Percentiles rank a stretch among this genome's conserved stretches.
These are phyloP conservation scores for Heloderma charlesbogerti DNA, from an alignment of 2,113 vertebrate genomes.

Conservation along the genomic window DNA sequence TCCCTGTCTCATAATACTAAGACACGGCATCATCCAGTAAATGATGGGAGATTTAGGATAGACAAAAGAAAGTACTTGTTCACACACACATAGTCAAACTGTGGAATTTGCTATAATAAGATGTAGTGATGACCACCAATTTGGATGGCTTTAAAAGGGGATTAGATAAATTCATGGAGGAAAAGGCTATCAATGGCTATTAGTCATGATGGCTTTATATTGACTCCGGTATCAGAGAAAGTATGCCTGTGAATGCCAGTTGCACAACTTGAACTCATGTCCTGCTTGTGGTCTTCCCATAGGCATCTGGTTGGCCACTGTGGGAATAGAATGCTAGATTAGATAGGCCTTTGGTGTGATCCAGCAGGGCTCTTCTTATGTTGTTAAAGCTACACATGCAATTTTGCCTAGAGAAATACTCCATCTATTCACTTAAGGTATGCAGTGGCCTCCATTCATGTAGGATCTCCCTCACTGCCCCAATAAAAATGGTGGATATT, in stretches of 20 bases:
- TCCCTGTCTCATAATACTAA: too few relatives aligned
- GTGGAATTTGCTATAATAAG: too few relatives aligned
- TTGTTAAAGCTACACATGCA: neutral
- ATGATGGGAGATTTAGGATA: too few relatives aligned
- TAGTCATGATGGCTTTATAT: too few relatives aligned
- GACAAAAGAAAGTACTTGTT: too few relatives aligned
- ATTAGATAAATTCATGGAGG: too few relatives aligned
- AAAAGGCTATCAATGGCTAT: too few relatives aligned
- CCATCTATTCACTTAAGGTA: neutral
- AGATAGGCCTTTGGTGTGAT: neutral
- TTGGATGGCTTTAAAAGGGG: too few relatives aligned
- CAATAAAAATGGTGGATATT: neutral
- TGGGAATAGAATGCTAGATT: neutral
- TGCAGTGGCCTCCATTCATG: neutral
- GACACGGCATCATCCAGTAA: too few relatives aligned
- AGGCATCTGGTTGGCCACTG: neutral
- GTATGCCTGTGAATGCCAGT: neutral
- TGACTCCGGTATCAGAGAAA: neutral
- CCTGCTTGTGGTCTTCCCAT: neutral
- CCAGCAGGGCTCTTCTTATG: neutral
- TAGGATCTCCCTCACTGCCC: neutral
- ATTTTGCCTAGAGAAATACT: neutral
- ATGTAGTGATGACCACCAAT: too few relatives aligned
- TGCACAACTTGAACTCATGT: neutral
- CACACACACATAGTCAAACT: too few relatives aligned